Percentiles rank a stretch among this genome's conserved stretches.
phyloP scores from a whole-genome alignment of 2,113 vertebrate genomes.

The Piliocolobus tephrosceles region DNA sequence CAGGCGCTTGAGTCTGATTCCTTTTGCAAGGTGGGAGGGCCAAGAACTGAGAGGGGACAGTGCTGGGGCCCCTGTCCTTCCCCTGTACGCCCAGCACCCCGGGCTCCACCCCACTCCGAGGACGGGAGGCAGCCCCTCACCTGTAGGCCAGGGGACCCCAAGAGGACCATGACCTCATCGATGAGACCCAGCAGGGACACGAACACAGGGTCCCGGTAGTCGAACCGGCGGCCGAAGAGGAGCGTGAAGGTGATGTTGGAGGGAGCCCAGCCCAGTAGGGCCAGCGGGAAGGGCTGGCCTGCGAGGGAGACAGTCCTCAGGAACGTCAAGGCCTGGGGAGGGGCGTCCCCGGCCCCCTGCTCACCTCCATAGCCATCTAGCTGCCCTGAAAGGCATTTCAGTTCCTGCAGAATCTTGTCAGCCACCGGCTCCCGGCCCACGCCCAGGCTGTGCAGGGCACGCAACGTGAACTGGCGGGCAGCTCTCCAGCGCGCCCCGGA shows the following conservation, averaged over 20 bases:
- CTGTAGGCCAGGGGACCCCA: slow-evolving; percentile 82
- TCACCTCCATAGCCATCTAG: slow-evolving; percentile 84
- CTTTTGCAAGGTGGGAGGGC: fast-evolving
- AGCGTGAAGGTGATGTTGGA: slow-evolving; percentile 84
- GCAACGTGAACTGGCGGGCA: slow-evolving; percentile 80
- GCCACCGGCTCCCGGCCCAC: slow-evolving; percentile 79
- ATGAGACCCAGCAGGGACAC: slow-evolving; percentile 83
- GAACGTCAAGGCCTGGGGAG: fast-evolving
- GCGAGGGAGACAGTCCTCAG: fast-evolving
- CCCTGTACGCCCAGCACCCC: background rate
- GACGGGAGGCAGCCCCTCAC: slow-evolving; percentile 66
- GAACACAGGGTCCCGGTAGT: slow-evolving; percentile 83
- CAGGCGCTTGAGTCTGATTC: no score
- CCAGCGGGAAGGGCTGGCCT: slow-evolving; percentile 83
- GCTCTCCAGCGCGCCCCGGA: slow-evolving; percentile 83
- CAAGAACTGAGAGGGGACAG: background rate
- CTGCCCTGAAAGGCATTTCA: slow-evolving; percentile 75
- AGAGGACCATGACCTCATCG: slow-evolving; percentile 85
- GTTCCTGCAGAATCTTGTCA: slow-evolving; percentile 79
- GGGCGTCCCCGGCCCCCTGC: background rate
- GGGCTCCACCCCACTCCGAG: fast-evolving
- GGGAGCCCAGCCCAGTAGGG: slow-evolving; percentile 82
- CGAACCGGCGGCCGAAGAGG: slow-evolving; percentile 85
- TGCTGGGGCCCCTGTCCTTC: background rate
- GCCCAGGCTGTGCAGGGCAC: slow-evolving; percentile 83